phyloP scores from a whole-genome alignment of 1,140 invertebrate species.

The Tetramorium parvispinum region DNA sequence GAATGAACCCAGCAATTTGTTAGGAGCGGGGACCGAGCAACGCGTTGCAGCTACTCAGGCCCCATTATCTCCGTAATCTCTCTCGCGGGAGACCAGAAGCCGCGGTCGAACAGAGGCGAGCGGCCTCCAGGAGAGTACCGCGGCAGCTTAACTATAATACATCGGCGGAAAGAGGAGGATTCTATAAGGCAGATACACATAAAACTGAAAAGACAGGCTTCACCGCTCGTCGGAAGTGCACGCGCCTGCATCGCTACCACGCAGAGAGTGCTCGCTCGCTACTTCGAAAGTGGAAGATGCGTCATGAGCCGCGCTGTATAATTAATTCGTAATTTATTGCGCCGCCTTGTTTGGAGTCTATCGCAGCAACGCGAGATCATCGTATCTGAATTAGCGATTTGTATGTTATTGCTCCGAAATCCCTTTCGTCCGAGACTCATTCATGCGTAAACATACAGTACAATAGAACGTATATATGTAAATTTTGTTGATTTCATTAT shows the following conservation, averaged over 20 bases:
- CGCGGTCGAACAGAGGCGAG: constrained; percentile 72
- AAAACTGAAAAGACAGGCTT: constrained; percentile 54
- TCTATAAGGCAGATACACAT: constrained; percentile 76
- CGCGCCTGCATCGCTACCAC: neutral
- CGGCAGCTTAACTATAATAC: constrained; percentile 78
- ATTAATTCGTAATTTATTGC: constrained; percentile 52
- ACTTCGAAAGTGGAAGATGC: constrained; percentile 29
- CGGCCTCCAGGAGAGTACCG: constrained; percentile 71
- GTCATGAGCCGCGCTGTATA: constrained; percentile 14
- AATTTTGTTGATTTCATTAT: neutral
- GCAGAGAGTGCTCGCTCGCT: neutral
- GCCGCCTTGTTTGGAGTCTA: neutral
- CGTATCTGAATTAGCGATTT: constrained; percentile 5
- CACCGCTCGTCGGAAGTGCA: neutral
- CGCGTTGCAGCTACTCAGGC: constrained; percentile 70
- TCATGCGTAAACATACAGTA: neutral
- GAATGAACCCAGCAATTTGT: constrained; percentile 86
- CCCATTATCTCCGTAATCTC: constrained; percentile 84
- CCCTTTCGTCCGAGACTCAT: neutral
- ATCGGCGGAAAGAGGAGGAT: constrained; percentile 72
- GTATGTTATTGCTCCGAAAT: neutral
- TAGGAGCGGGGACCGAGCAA: constrained; percentile 81
- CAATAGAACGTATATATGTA: neutral
- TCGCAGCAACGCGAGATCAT: neutral
- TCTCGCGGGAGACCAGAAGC: constrained; percentile 80